Base-by-base conservation (phyloP, 2,888 invertebrate genomes). In the Dexiosoma caninum region DNA sequence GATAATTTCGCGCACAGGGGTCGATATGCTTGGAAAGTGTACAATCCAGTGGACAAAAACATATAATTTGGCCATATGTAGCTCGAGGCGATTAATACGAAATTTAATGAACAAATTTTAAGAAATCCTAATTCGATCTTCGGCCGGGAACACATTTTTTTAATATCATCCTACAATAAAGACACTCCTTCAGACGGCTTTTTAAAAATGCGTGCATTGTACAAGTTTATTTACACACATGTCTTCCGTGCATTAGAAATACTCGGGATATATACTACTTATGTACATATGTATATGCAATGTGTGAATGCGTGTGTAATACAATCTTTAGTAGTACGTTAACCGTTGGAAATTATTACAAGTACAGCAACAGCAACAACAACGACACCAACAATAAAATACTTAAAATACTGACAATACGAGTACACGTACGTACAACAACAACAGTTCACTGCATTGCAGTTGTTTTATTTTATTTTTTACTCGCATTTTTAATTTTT, bases 361-460 rank as follows among this genome's bases (percentile, higher is more conserved):
- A 70, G 49, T 37, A 51, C 60, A 70, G 40, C 44, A 57, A 44
- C 12, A 49, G 21, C n/a, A n/a, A n/a, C n/a, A n/a, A n/a, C n/a
- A 40, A 27, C n/a, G n/a, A n/a, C n/a, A n/a, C n/a, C n/a, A 30
- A 23, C 23, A 66, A 32, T 9, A 67, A 0, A 53, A 35, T n/a
- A 30, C 6, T 32, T 23, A 14, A 49, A 64, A 14, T 23, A 14
- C 3, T 64, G 64, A 35, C n/a, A n/a, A n/a, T n/a, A n/a, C n/a
- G n/a, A n/a, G n/a, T n/a, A n/a, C n/a, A n/a, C n/a, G n/a, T n/a
- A n/a, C n/a, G n/a, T n/a, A n/a, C n/a, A n/a, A 62, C 7, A 16
- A 49, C 9, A 27, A 51, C 62, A 72, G 10, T 23, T 55, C 12
- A 27, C 74, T 75, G 74, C 74, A 75, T 49, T 66, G 74, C 74